Percentiles rank a stretch among this genome's conserved stretches.
Conservation (phyloP, 2,888 invertebrate genomes). For the Scrobipalpa costella region DNA sequence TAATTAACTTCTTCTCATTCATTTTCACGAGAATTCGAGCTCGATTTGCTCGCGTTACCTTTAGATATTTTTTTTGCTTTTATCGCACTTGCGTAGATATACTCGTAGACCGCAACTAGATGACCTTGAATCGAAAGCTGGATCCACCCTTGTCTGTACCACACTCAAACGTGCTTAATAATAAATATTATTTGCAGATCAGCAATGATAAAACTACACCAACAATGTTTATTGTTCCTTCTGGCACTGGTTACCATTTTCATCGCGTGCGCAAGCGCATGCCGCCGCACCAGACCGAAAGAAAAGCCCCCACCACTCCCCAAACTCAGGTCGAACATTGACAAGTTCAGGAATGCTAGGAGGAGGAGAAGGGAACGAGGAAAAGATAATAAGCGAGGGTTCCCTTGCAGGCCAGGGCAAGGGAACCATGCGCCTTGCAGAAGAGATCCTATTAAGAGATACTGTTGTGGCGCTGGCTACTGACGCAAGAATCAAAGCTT, state of each 20-base stretch:
- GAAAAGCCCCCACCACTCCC: background rate
- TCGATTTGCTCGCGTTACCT: no score
- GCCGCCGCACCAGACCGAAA: slow-evolving; percentile 40
- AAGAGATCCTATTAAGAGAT: slow-evolving; percentile 49
- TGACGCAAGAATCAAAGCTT: no score
- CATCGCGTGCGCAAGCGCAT: slow-evolving; percentile 41
- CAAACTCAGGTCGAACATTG: background rate
- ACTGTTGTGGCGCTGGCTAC: slow-evolving; percentile 39
- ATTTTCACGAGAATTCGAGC: no score
- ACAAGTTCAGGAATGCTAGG: background rate
- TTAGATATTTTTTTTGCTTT: no score
- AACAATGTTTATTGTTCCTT: slow-evolving; percentile 46
- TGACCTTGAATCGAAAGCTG: no score
- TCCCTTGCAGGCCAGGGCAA: background rate
- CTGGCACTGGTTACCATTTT: slow-evolving; percentile 53
- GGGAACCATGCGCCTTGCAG: slow-evolving; percentile 53
- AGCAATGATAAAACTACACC: slow-evolving; percentile 11
- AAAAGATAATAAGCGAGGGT: background rate
- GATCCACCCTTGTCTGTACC: no score
- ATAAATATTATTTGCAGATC: slow-evolving; percentile 11
- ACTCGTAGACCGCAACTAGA: no score
- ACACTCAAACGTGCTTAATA: background rate
- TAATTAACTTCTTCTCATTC: no score
- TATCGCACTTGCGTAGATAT: no score
- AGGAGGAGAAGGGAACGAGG: background rate